Evolutionary conservation across 2,113 vertebrate genomes (phyloP).

Genomic region (Pteropus alecto): DNA sequence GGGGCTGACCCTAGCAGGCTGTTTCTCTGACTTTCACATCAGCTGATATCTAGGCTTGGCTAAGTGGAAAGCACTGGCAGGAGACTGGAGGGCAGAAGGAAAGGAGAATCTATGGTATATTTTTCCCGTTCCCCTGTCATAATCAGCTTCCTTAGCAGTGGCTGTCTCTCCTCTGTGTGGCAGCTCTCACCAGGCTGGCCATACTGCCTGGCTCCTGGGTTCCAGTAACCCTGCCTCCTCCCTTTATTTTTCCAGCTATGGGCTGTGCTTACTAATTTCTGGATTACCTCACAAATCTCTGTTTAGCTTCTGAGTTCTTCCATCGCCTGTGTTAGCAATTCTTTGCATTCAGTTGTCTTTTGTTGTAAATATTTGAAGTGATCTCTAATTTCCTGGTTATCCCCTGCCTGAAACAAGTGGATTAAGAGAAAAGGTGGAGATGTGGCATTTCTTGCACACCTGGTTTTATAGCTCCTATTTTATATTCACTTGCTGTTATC

Average conservation of each 20-base stretch:
- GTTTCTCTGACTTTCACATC: background rate
- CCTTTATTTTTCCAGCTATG: background rate
- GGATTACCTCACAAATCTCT: background rate
- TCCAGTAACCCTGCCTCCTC: background rate
- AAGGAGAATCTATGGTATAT: background rate
- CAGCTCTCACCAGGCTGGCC: background rate
- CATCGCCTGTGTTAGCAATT: background rate
- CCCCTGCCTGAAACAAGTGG: background rate
- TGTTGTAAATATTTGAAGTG: background rate
- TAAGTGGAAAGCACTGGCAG: background rate
- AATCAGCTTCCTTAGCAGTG: background rate
- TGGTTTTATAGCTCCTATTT: background rate
- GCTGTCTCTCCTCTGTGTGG: background rate
- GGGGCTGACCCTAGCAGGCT: no score
- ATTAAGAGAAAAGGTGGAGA: background rate
- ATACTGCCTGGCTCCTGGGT: background rate
- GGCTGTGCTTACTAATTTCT: background rate
- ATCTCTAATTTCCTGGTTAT: background rate
- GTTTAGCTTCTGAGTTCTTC: background rate
- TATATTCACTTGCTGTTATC: background rate
- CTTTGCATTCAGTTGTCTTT: background rate
- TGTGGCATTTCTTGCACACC: background rate
- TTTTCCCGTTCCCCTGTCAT: background rate
- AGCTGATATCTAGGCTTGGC: background rate
- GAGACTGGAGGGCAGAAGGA: background rate